Evolutionary conservation across 2,888 invertebrate genomes (phyloP), one percentile per base, ranked within the genome.

Genomic region (Pyralis farinalis): DNA sequence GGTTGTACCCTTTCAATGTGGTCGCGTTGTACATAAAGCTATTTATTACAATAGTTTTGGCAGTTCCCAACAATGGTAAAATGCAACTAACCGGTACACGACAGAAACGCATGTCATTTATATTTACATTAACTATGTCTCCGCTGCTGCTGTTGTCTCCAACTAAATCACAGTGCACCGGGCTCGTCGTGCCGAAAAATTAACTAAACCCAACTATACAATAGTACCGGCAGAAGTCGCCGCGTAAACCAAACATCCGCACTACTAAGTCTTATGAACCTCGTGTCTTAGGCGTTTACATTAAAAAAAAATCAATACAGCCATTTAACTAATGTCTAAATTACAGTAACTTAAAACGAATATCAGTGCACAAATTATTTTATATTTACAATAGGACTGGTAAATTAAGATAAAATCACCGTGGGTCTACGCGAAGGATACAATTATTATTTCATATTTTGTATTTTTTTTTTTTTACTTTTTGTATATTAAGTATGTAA

Each of bases 31-130:
- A 54, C 59, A 57, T 52, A 50, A 59, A 69, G 76, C 82, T 80
- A 78, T 76, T 76, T 68, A 80, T 79, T 78, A 83, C 71, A 84
- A 77, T 82, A 81, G 71, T 82, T 88, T 87, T 88, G 87, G 87
- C 87, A 86, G 86, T 83, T 80, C 74, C 85, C 85, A 82, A 83
- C 74, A 81, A 83, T 82, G 83, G 85, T 86, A 84, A 86, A 85
- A 85, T 86, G 86, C 86, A 83, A 77, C 80, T 81, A 81, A 76
- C 69, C 63, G 63, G 63, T 64, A 58, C 63, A 71, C 63, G 71
- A 78, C 76, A 78, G 77, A 76, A 73, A 77, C 72, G 74, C 68
- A 62, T 74, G 71, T 65, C 58, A 62, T 57, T 66, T 75, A 81
- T 84, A 85, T 86, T 81, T 85, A 86, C 83, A 85, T 59, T 49